A percentile compares a stretch with the other conserved stretches of the same genome.
Evolutionary conservation across 2,888 invertebrate genomes (phyloP).

Genomic region (Embidobia sp.): DNA sequence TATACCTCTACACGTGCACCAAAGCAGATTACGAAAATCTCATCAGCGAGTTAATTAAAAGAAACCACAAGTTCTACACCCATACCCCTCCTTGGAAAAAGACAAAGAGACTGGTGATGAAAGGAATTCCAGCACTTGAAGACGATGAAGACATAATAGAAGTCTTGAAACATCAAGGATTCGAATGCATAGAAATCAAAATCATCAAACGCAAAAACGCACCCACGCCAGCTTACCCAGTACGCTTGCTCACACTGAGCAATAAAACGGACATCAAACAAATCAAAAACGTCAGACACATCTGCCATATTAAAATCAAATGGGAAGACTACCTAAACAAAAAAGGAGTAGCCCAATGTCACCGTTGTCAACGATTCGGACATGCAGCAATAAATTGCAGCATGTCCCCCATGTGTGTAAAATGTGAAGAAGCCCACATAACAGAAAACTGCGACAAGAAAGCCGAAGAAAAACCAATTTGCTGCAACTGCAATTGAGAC

Average conservation of each 20-base stretch:
- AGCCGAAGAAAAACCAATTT: not conserved
- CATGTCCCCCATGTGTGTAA: slow-evolving; percentile 19
- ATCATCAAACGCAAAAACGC: not conserved
- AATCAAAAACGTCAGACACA: slow-evolving; percentile 11
- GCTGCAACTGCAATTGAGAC: slow-evolving; percentile 9
- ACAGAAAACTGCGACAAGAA: not conserved
- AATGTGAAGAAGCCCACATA: slow-evolving; percentile 8
- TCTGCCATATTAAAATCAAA: not conserved
- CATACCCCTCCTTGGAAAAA: slow-evolving; percentile 8
- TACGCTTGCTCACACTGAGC: not conserved
- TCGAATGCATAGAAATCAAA: not conserved
- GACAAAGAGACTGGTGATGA: slow-evolving; percentile 10
- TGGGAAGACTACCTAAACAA: slow-evolving; percentile 27
- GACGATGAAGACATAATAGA: not conserved
- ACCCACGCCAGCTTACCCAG: not conserved
- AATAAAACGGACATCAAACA: not conserved
- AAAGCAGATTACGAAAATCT: not conserved
- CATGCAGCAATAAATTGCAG: slow-evolving; percentile 3
- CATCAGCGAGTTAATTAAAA: not conserved
- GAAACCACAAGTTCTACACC: slow-evolving; percentile 10
- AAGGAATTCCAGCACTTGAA: slow-evolving; percentile 6
- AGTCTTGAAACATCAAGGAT: not conserved
- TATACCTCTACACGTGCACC: not conserved
- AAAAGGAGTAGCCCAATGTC: slow-evolving; percentile 23
- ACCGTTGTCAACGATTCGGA: slow-evolving; percentile 26